Evolutionary conservation across 92 coral and sea anemone genomes (phyloP), one percentile per base, ranked within the genome.

Genomic region (Diadumene lineata): DNA sequence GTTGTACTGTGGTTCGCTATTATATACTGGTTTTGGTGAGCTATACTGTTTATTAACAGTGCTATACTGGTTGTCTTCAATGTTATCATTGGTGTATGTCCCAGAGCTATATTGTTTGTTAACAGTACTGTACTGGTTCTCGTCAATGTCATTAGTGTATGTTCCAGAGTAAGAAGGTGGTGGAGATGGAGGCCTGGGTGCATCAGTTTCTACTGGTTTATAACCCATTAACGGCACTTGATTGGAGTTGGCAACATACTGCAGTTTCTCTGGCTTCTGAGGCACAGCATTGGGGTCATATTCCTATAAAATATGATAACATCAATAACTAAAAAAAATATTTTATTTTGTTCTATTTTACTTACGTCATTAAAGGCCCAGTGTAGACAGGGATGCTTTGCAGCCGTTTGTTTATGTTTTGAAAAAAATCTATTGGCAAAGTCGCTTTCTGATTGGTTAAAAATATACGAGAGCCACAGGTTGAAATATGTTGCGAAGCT

Each of bases 101-200:
- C n/a, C n/a, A n/a, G 66, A 18, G 19, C 26, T 61, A 61, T 61
- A 25, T 33, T 25, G 66, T 2, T 25, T 15, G 19, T 13, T 33
- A 26, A 34, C 43, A 18, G 74, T 69, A 18, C 74, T 26, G 13
- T 28, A 38, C 11, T 56, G 25, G 1, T 57, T 34, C 7, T 31
- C 57, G 1, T 57, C 43, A 29, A 16, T 53, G n/a, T 72, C 77
- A 7, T 56, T 23, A 0, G 23, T 50, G 32, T 72, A 61, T 17
- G 22, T 34, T 31, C 68, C 68, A 62, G 68, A 21, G 43, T 72
- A 72, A 31, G 66, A 56, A 0, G 77, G 77, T 0, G 77, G 77
- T 11, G 77, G 77, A 7, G 77, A 72, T 6, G 77, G 77, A n/a
- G 77, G 77, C 18, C 66, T 31, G 0, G 50, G n/a, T n/a, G n/a